Evolutionary conservation across 2,113 vertebrate species (phyloP).

Genomic region (Caloenas nicobarica): DNA sequence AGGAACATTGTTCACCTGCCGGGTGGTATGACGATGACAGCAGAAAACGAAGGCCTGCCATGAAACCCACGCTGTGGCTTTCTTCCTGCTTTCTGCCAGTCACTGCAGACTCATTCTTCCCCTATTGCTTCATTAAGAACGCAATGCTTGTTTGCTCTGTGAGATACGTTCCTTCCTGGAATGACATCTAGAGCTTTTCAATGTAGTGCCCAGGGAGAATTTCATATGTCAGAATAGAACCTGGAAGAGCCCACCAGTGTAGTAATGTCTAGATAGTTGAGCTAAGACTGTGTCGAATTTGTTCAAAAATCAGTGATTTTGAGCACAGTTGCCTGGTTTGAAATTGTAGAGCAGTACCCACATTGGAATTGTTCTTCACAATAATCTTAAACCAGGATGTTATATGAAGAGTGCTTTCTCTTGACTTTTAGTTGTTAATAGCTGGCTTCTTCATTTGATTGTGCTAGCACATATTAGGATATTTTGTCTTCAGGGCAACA

Average conservation of each 20-base stretch:
- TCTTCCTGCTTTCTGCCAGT: neutral
- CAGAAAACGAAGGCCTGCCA: neutral
- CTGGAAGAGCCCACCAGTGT: neutral
- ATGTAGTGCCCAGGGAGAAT: neutral
- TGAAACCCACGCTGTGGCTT: neutral
- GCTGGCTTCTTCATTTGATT: neutral
- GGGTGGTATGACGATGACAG: neutral
- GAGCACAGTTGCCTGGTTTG: neutral
- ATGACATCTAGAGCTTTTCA: neutral
- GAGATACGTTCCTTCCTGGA: neutral
- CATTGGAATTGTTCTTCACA: neutral
- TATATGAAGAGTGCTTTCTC: neutral
- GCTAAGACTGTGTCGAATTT: neutral
- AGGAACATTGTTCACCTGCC: neutral
- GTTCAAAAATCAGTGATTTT: neutral
- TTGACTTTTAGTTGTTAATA: neutral
- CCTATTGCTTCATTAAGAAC: neutral
- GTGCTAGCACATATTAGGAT: neutral
- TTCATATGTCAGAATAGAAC: neutral
- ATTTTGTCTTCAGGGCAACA: neutral
- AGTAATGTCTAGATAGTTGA: neutral
- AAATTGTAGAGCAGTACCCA: neutral
- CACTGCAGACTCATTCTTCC: neutral
- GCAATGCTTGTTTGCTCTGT: neutral
- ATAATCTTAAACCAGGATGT: neutral